Conservation (phyloP, 2,113 vertebrate genomes). For the Tonatia bakeri region DNA sequence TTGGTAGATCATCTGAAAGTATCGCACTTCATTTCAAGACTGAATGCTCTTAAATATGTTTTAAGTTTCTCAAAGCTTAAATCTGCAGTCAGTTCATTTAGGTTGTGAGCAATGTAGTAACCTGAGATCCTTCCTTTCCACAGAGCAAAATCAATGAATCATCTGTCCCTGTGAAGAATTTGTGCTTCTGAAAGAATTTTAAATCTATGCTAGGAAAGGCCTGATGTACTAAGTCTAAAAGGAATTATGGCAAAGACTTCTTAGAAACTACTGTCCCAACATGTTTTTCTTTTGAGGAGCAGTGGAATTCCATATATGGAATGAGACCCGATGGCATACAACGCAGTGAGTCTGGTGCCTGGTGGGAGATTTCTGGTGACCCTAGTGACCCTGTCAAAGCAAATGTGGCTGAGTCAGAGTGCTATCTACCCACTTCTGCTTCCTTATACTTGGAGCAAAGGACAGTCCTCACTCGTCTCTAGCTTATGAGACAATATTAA, state of each 20-base stretch:
- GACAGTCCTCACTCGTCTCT: not conserved
- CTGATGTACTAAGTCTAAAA: not conserved
- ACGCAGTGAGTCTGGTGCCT: not conserved
- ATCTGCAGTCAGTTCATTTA: conserved; percentile 21
- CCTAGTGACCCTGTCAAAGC: not conserved
- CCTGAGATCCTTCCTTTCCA: conserved; percentile 34
- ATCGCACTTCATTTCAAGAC: conserved; percentile 16
- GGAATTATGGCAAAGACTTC: conserved; percentile 32
- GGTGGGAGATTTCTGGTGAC: not conserved
- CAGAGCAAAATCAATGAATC: conserved; percentile 47
- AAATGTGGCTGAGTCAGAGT: not conserved
- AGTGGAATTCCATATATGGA: conserved; percentile 30
- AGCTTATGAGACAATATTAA: not conserved
- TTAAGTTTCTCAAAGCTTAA: conserved; percentile 48
- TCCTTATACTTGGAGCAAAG: not conserved
- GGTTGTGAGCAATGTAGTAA: not conserved
- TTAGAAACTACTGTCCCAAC: conserved; percentile 56
- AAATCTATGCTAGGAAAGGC: conserved; percentile 40
- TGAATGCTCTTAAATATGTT: conserved; percentile 5
- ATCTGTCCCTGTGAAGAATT: conserved; percentile 30
- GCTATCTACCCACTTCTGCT: not conserved
- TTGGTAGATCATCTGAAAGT: conserved; percentile 45
- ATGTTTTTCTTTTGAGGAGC: conserved; percentile 34
- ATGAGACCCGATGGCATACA: not conserved
- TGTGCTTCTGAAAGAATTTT: conserved; percentile 48